A percentile compares a stretch with the other conserved stretches of the same genome.
Conservation (phyloP, 2,888 invertebrate genomes). For the Drosophila acutilabella region DNA sequence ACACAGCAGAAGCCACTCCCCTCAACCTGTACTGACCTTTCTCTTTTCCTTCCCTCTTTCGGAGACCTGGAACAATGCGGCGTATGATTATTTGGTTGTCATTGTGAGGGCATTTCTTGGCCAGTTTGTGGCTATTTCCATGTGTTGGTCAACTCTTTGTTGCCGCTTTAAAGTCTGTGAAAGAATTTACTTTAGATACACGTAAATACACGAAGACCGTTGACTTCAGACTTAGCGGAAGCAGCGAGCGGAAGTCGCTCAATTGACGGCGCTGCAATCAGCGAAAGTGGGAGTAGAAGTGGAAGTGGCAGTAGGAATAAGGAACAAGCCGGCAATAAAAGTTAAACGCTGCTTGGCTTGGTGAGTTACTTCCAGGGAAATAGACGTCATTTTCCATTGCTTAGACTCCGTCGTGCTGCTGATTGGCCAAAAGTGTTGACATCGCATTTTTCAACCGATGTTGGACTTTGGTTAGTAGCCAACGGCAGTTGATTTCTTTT, state of each 20-base stretch:
- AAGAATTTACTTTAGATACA: constrained; percentile 33
- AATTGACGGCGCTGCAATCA: constrained; percentile 64
- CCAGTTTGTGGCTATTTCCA: constrained; percentile 50
- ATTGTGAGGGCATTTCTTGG: constrained; percentile 51
- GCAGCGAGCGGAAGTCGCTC: constrained; percentile 58
- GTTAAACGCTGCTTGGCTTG: constrained; percentile 21
- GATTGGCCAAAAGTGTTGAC: constrained; percentile 78
- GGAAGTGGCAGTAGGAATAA: not conserved
- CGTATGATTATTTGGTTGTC: constrained; percentile 71
- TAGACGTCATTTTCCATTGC: not conserved
- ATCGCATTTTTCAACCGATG: constrained; percentile 46
- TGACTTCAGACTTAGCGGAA: constrained; percentile 28
- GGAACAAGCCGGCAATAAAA: constrained; percentile 23
- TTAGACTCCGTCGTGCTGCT: constrained; percentile 7
- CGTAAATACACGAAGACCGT: constrained; percentile 20
- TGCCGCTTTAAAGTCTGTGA: constrained; percentile 36
- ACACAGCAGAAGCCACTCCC: constrained; percentile 45
- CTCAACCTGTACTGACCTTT: not conserved
- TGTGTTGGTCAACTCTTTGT: constrained; percentile 25
- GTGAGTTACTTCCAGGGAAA: constrained; percentile 1
- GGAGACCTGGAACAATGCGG: constrained; percentile 67
- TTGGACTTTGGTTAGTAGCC: constrained; percentile 10
- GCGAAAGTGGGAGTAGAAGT: constrained; percentile 11
- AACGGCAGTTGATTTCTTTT: constrained; percentile 37
- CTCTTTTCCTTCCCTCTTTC: not conserved